Conservation (phyloP, 2,888 invertebrate genomes). For the Herminia tarsipennalis region DNA sequence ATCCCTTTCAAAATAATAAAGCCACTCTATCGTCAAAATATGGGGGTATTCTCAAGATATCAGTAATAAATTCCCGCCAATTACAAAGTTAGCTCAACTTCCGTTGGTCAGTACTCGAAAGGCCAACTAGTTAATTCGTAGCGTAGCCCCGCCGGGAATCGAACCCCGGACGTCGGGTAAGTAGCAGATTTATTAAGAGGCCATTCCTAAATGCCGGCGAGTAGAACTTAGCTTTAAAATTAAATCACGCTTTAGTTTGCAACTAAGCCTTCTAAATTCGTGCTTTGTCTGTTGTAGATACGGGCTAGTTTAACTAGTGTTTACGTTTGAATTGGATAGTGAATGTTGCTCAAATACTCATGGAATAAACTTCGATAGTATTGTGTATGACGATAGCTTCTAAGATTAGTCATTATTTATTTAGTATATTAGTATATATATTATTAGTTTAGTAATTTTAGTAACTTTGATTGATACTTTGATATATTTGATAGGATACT, state of each 20-base stretch:
- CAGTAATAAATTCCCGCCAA: conserved; percentile 61
- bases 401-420: too few relatives aligned
- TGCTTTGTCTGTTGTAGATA: conserved; percentile 65
- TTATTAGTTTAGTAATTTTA: too few relatives aligned
- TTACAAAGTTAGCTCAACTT: conserved; percentile 62
- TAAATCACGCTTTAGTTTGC: conserved; percentile 76
- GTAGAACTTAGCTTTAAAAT: conserved; percentile 70
- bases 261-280: conserved; percentile 69
- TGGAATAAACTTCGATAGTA: not conserved
- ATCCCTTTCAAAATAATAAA: conserved; percentile 29
- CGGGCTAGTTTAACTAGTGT: conserved; percentile 46
- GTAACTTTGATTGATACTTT: too few relatives aligned
- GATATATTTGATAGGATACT: too few relatives aligned
- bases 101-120: conserved; percentile 68
- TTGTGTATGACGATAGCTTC: not conserved
- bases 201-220: conserved; percentile 66
- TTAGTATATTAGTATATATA: too few relatives aligned
- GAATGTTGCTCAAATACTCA: conserved; percentile 7
- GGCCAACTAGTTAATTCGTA: conserved; percentile 74
- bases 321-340: conserved; percentile 38
- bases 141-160: conserved; percentile 71
- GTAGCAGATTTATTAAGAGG: conserved; percentile 82
- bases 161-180: conserved; percentile 73
- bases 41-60: conserved; percentile 50
- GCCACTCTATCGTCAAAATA: conserved; percentile 32